Percentiles rank a stretch among this genome's conserved stretches.
Conservation (phyloP, 2,113 vertebrate genomes). For the Aramus guarauna region DNA sequence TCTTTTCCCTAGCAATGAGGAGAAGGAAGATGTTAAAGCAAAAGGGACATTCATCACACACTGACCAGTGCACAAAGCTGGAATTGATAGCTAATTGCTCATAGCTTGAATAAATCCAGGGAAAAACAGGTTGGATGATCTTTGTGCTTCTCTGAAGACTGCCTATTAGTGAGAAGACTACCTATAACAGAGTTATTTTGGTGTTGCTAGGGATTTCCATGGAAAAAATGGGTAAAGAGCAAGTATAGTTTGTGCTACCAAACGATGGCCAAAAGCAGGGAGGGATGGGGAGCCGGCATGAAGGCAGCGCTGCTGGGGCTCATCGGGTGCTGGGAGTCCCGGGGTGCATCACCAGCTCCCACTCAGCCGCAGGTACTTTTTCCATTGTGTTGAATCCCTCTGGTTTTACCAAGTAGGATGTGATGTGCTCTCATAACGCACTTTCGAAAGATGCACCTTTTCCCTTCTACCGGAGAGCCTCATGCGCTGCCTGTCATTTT, state of each 20-base stretch:
- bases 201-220: background rate
- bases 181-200: background rate
- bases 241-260: background rate
- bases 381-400: background rate
- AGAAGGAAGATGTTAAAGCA: background rate
- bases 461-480: background rate
- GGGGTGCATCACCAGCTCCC: background rate
- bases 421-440: background rate
- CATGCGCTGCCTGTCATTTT: background rate
- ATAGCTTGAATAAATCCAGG: background rate
- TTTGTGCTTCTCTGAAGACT: background rate
- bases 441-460: background rate
- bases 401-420: background rate
- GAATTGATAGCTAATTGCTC: background rate
- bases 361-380: background rate
- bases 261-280: background rate
- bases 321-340: accelerated
- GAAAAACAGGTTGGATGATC: background rate
- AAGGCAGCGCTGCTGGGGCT: background rate
- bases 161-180: background rate
- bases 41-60: background rate
- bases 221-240: background rate
- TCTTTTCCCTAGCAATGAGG: background rate
- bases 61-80: background rate
- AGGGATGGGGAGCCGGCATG: accelerated